Evolutionary conservation across 92 coral and sea anemone species (phyloP), one percentile per base, ranked within the genome.

Genomic region (Phenganax marumi): DNA sequence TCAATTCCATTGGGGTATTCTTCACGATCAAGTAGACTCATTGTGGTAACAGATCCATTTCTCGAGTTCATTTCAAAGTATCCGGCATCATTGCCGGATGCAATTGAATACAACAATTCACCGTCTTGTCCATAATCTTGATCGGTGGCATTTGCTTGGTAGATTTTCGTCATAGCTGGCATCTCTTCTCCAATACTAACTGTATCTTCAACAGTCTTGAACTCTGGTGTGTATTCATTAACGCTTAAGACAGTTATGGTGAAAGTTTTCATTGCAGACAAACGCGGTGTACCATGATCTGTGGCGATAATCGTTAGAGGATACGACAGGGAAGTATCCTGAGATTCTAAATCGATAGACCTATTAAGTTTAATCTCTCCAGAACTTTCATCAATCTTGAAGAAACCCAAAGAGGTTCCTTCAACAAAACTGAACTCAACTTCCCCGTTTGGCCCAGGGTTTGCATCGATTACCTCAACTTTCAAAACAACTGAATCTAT

Each of bases 391-490:
- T 88, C 89, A 66, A 94, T 92, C 48, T 90, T 90, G 74, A 94
- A 94, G 68, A 84, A 89, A 8, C 90, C 91, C 1, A 75, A 91
- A 14, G 84, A 84, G 87, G 92, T 94, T 0, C 98, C 98, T 8
- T 72, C 81, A 12, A 83, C 88, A 51, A 94, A 90, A 10, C 89
- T 70, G 81, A 90, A 94, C 17, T 70, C 82, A 61, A 94, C 81
- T 26, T 83, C 84, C 14, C 91, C 70, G 81, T 92, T 92, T 4
- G 66, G 61, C 12, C 97, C 97, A 21, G 87, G 78, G 78, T 94
- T 93, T 22, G 56, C 85, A 85, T 94, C 98, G 0, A 91, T 87
- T 39, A 93, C 93, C 65, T 90, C 90, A 12, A 92, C 88, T 56
- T 92, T 93, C 14, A 89, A 87, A 48, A 90, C 91, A 64, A 90